Percentiles rank a stretch among this genome's conserved stretches.
phyloP scores from a whole-genome alignment of 1,140 invertebrate species.

The Hermetia illucens region DNA sequence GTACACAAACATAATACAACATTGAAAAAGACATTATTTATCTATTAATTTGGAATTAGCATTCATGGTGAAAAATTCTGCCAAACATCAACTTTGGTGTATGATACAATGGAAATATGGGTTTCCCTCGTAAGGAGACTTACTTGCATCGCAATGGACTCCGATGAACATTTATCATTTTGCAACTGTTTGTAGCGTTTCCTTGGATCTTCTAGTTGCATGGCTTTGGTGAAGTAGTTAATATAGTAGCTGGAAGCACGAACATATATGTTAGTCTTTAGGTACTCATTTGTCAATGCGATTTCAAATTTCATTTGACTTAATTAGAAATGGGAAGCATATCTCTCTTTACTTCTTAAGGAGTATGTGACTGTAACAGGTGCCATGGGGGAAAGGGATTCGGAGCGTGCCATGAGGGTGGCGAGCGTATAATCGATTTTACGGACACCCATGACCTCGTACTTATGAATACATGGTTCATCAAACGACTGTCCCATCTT shows the following conservation, averaged over 20 bases:
- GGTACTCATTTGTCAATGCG: conserved; percentile 6
- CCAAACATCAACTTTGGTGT: neutral
- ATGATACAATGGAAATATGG: neutral
- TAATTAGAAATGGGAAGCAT: conserved; percentile 4
- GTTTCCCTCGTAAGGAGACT: conserved; percentile 1
- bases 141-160: conserved; percentile 41
- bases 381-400: conserved; percentile 2
- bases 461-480: no score
- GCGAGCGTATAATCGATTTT: neutral
- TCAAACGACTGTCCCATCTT: no score
- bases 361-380: conserved; percentile 7
- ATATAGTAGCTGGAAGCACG: conserved; percentile 53
- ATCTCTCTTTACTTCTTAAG: conserved; percentile 1
- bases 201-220: conserved; percentile 53
- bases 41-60: no score
- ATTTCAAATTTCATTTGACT: conserved; percentile 4
- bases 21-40: no score
- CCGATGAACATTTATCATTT: conserved; percentile 34
- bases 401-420: conserved; percentile 10
- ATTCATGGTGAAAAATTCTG: no score
- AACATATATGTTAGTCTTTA: no score
- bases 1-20: no score
- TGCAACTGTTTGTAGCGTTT: conserved; percentile 39
- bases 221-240: conserved; percentile 55
- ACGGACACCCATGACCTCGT: no score